Percentiles rank a stretch among this genome's conserved stretches.
phyloP scores from a whole-genome alignment of 2,113 vertebrate genomes.

The Hypocryptadius cinnamomeus region DNA sequence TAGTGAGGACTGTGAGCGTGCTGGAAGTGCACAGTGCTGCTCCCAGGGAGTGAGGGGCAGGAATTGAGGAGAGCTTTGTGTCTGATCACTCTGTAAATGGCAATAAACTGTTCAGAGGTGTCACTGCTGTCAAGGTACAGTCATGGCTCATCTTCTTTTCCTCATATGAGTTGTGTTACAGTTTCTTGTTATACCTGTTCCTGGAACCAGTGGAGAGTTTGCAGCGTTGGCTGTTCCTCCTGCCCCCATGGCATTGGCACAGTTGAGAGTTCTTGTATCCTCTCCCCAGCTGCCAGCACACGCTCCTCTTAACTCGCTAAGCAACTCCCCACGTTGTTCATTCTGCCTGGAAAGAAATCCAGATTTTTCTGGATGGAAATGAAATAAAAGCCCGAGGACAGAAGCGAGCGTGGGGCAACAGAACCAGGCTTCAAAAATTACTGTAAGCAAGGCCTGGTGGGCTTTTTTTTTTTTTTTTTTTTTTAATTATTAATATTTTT shows the following conservation, averaged over 20 bases:
- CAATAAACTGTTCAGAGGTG: not conserved
- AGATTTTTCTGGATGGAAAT: not conserved
- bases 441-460: not conserved
- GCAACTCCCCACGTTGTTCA: not conserved
- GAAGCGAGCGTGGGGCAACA: rapidly evolving
- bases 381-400: not conserved
- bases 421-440: not conserved
- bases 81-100: not conserved
- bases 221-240: constrained; percentile 63
- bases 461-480: too few species aligned
- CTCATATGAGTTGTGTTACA: constrained; percentile 16
- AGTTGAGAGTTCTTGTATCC: constrained; percentile 21
- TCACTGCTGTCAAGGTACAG: constrained; percentile 32
- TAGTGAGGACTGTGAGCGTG: not conserved
- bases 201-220: constrained; percentile 16
- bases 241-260: constrained; percentile 58
- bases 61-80: not conserved
- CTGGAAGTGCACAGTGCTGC: not conserved
- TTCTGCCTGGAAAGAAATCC: not conserved
- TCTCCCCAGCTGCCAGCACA: constrained; percentile 46
- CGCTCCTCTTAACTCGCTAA: not conserved
- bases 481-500: not conserved
- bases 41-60: rapidly evolving
- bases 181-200: constrained; percentile 69
- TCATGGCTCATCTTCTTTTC: not conserved